Evolutionary conservation across 92 coral and sea anemone species (phyloP).

Genomic region (Epizoanthus stellaris): DNA sequence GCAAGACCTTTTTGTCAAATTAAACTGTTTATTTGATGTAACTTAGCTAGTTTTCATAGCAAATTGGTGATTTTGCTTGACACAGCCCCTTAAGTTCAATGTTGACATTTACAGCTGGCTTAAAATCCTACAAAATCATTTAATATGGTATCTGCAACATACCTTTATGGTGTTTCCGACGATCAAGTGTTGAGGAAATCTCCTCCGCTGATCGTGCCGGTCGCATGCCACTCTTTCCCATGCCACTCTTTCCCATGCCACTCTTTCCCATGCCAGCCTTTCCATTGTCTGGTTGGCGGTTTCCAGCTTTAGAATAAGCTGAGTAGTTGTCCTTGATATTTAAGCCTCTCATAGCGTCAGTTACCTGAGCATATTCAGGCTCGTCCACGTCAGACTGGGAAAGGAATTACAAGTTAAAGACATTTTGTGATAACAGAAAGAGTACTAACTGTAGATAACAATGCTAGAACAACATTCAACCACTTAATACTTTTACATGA

Average conservation of each 20-base stretch:
- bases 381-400: conserved; percentile 36
- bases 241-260: neutral
- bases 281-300: conserved; percentile 3
- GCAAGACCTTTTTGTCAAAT: no score
- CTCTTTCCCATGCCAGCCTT: neutral
- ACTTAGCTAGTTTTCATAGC: no score
- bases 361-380: conserved; percentile 29
- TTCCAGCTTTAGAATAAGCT: neutral
- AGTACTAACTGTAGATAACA: no score
- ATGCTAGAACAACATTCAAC: neutral
- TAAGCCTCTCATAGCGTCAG: conserved; percentile 4
- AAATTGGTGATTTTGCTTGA: no score
- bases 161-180: no score
- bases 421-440: neutral
- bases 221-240: conserved; percentile 1
- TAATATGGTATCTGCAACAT: no score
- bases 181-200: neutral
- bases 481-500: neutral
- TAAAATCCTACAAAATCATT: no score
- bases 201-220: conserved; percentile 40
- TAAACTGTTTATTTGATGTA: no score
- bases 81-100: no score
- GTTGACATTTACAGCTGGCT: no score
- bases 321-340: conserved; percentile 6
- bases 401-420: neutral